phyloP scores from a whole-genome alignment of 2,113 vertebrate genomes.

The Nesospiza acunhae region DNA sequence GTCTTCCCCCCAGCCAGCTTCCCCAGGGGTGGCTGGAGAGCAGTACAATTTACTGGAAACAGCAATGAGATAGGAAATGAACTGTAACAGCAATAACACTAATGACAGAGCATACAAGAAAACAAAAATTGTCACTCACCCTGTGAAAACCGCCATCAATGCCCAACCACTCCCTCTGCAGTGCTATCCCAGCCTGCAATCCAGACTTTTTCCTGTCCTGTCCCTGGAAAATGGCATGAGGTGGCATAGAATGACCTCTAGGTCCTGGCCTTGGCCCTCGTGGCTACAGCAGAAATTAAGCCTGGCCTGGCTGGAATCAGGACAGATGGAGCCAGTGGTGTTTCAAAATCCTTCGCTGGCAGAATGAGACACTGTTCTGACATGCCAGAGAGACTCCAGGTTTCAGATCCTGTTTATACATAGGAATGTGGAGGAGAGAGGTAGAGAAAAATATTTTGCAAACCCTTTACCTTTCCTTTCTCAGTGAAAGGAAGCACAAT shows the following conservation, averaged over 20 bases:
- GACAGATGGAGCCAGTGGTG: neutral
- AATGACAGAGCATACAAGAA: neutral
- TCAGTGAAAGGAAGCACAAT: conserved; percentile 71
- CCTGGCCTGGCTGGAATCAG: neutral
- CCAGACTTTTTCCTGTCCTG: neutral
- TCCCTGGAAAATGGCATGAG: neutral
- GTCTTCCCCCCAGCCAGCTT: too few species aligned
- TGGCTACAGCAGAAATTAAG: neutral
- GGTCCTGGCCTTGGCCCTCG: neutral
- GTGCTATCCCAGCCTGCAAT: neutral
- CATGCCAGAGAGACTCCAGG: neutral
- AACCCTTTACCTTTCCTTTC: neutral
- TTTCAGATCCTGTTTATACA: neutral
- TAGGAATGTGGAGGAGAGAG: neutral
- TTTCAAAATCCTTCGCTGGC: neutral
- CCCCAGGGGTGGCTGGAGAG: neutral
- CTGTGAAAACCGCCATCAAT: neutral
- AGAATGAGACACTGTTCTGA: neutral
- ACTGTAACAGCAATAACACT: neutral
- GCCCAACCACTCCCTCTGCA: neutral
- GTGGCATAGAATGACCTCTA: neutral
- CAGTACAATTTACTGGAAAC: neutral
- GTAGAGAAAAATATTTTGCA: neutral
- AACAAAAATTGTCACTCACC: neutral
- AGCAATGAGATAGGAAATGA: neutral